A percentile compares a stretch with the other conserved stretches of the same genome.
phyloP scores from a whole-genome alignment of 2,797 vertebrate genomes.

The Pachyuromys duprasi region DNA sequence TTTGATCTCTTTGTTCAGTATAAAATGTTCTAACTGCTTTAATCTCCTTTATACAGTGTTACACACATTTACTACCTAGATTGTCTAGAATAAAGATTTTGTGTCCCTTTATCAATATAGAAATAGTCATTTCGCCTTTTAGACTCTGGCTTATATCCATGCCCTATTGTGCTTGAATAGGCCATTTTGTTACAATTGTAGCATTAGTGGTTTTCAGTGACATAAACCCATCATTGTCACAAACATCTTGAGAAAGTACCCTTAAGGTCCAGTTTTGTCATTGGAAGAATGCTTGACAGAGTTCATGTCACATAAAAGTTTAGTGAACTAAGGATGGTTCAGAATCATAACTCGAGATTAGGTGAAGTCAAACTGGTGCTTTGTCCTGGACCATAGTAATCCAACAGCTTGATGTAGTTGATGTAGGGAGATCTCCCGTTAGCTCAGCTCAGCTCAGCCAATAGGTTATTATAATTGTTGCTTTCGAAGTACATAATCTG shows the following conservation, averaged over 20 bases:
- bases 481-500: no score
- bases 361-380: background rate
- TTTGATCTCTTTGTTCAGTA: constrained; percentile 7
- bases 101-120: background rate
- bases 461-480: background rate
- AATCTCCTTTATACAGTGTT: constrained; percentile 10
- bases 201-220: background rate
- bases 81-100: constrained; percentile 1
- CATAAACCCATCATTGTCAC: constrained; percentile 28
- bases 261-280: background rate
- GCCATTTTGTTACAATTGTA: constrained; percentile 41
- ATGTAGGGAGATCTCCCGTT: background rate
- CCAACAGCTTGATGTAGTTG: background rate
- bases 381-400: background rate
- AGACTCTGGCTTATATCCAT: background rate
- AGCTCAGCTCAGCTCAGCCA: constrained; percentile 15
- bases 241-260: background rate
- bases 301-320: background rate
- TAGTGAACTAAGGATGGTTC: background rate
- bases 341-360: background rate
- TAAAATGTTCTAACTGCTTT: constrained; percentile 35
- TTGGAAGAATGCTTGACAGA: background rate
- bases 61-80: constrained; percentile 23
- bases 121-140: constrained; percentile 28
- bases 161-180: background rate